Percentiles rank a stretch among this genome's conserved stretches.
phyloP scores from a whole-genome alignment of 2,888 invertebrate species.

The Epirrita christyi region DNA sequence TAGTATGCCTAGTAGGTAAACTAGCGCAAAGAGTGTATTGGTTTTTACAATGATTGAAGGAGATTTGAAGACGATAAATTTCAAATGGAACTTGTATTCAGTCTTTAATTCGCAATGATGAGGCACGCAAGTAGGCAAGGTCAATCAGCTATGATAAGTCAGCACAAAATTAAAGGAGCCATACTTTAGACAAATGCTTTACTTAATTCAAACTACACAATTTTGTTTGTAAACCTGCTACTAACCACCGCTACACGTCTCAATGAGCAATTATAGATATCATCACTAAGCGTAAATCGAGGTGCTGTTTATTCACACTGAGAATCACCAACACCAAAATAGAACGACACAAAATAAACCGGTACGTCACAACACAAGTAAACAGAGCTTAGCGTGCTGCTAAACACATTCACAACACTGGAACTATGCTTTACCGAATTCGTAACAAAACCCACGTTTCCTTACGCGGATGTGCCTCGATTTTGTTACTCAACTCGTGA shows the following conservation, averaged over 20 bases:
- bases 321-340: slow-evolving; percentile 67
- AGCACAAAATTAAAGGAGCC: not conserved
- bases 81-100: no score
- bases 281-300: slow-evolving; percentile 52
- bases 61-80: no score
- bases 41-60: no score
- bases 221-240: slow-evolving; percentile 15
- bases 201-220: not conserved
- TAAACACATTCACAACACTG: slow-evolving; percentile 53
- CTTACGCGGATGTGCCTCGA: slow-evolving; percentile 49
- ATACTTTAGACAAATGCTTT: not conserved
- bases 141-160: not conserved
- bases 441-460: slow-evolving; percentile 48
- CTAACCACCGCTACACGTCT: slow-evolving; percentile 18
- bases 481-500: slow-evolving; percentile 49
- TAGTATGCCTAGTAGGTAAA: slow-evolving; percentile 5
- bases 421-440: slow-evolving; percentile 42
- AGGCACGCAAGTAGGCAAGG: no score
- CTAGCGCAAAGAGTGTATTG: slow-evolving; percentile 4
- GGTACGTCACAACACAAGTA: slow-evolving; percentile 57
- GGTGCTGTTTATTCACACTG: slow-evolving; percentile 67
- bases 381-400: slow-evolving; percentile 40
- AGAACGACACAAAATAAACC: slow-evolving; percentile 72
- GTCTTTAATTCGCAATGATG: no score
- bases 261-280: slow-evolving; percentile 40